Percentiles rank a stretch among this genome's conserved stretches.
Conservation (phyloP, 1,140 invertebrate genomes). For the Lasioglossum baleicum region DNA sequence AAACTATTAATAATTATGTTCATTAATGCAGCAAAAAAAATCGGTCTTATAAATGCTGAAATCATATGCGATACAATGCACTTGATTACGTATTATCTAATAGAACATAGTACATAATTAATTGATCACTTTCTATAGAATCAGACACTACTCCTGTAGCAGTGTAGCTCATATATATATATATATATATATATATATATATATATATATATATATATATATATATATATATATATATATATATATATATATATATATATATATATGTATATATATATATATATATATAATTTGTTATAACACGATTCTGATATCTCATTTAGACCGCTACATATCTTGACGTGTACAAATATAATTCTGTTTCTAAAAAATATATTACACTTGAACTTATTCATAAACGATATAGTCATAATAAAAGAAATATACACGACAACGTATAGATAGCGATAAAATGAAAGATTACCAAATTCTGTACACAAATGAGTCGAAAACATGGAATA, state of each 20-base stretch:
- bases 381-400: not conserved
- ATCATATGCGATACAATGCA: not conserved
- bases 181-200: too few species aligned
- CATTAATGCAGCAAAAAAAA: not conserved
- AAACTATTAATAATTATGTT: not conserved
- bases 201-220: too few species aligned
- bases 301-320: not conserved
- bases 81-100: not conserved
- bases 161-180: too few species aligned
- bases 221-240: too few species aligned
- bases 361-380: not conserved
- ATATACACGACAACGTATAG: not conserved
- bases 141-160: not conserved
- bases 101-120: not conserved
- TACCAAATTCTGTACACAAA: not conserved
- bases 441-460: not conserved
- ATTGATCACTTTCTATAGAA: not conserved
- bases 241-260: too few species aligned
- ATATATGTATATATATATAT: too few species aligned
- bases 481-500: too few species aligned
- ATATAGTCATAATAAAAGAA: not conserved
- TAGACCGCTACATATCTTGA: not conserved
- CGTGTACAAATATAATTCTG: not conserved
- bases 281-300: not conserved
- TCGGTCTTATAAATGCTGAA: not conserved